Base-by-base conservation (phyloP, 2,888 invertebrate species). In the Microchrysa polita region DNA sequence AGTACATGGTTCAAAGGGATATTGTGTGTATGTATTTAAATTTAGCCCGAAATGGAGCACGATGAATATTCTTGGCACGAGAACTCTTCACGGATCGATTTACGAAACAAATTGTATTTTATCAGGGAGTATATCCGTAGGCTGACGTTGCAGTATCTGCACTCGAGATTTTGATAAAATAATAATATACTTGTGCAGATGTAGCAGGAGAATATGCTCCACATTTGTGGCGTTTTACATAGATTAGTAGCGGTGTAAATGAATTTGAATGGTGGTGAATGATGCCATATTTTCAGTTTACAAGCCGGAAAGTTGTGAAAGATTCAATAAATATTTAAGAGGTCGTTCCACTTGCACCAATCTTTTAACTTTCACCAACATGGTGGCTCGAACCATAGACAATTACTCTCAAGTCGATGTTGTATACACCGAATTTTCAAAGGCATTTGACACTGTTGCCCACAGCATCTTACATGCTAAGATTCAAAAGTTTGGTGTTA, bases 111-210 rank as follows among this genome's bases (percentile, higher is more conserved):
- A 65, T 44, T 65, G 34, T 65, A 44, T 65, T 44, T 34, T 34
- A 2, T 34, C 4, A 34, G 4, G 7, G 65, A 65, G 63, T 42
- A 42, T 27, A 44, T 65, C 44, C 27, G n/a, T n/a, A 34, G 27
- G 27, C 27, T 34, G 48, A 22, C 65, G 44, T 44, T 65, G 65
- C 44, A 65, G 65, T 65, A 65, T 65, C 65, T 44, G 65, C n/a
- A n/a, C 48, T 65, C 65, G 22, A 65, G 65, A 65, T 65, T 34
- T 34, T 7, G 27, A 34, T 34, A 34, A 34, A 63, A 63, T 63
- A 23, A 20, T 55, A 10, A n/a, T n/a, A n/a, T n/a, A n/a, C n/a
- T 65, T 44, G 44, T 65, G 44, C 65, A 65, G 7, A 34, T 34
- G 27, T 7, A 7, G 27, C 27, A 5, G 27, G 4, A 34, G 27